Evolutionary conservation across 35 echinoderm and acorn worm genomes (phyloP), one percentile per base, ranked within the genome.

Genomic region (Apostichopus parvimensis): DNA sequence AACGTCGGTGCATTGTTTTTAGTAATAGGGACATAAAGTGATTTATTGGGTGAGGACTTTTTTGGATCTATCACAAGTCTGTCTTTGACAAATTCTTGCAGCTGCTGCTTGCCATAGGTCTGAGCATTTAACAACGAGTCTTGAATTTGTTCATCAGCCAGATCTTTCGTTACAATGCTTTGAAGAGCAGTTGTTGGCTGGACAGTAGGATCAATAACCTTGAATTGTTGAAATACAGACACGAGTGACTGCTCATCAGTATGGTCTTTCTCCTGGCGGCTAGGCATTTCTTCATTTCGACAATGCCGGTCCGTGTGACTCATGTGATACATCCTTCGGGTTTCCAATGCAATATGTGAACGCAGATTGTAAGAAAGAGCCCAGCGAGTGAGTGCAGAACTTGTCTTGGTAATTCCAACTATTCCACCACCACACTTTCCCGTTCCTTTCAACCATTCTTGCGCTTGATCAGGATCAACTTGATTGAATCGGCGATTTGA

Each of bases 341-440:
- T 94, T 56, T 94, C 15, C 24, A 9, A 57, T 53, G 93, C 54
- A 80, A 94, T 87, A 26, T 20, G n/a, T 78, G 93, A 66, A 26
- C 93, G 86, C 2, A 77, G 90, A 83, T 94, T 94, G 17, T 78
- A 94, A 5, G 93, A 91, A 15, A 94, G 93, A 8, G 93, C 54
- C 89, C 93, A 94, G 86, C 93, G 86, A 17, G 12, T 4, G 13
- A 90, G 57, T n/a, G 87, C 93, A 54, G 93, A 80, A 4, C 8
- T 92, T 68, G 91, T 92, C 45, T 83, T 92, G 13, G 76, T 95
- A 13, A 95, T 95, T 11, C 94, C 94, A 80, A 95, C 45, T 10
- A 92, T 92, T 8, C 91, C 91, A 54, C 82, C 83, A 15, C 85
- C 62, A 60, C 72, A 82, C 77, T 95, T 95, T 90, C 83, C 94